Percentiles rank a stretch among this genome's conserved stretches.
Evolutionary conservation across 2,888 invertebrate species (phyloP).

Genomic region (Gibbula magus): DNA sequence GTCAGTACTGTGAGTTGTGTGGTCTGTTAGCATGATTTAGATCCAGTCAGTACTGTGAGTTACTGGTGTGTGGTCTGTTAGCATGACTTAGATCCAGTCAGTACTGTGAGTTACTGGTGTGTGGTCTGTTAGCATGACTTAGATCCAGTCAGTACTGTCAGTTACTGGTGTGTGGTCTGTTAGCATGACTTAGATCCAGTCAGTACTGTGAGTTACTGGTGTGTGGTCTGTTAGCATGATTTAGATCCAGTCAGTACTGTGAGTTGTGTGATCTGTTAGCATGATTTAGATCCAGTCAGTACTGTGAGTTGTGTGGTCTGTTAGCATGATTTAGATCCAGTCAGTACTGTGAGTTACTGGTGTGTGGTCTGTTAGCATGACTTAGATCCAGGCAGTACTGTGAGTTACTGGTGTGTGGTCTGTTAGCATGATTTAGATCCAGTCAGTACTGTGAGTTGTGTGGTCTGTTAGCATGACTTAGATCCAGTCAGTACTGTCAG

Average conservation of each 20-base stretch:
- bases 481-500: neutral
- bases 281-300: neutral
- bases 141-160: neutral
- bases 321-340: neutral
- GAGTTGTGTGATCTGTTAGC: neutral
- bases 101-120: neutral
- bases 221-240: neutral
- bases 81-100: slow-evolving; percentile 2
- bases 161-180: neutral
- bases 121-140: neutral
- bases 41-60: neutral
- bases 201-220: neutral
- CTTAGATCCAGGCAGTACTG: neutral
- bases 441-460: neutral
- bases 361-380: neutral
- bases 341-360: neutral
- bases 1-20: neutral
- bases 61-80: neutral
- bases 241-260: neutral
- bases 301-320: neutral
- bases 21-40: slow-evolving; percentile 1
- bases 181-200: neutral
- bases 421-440: slow-evolving; percentile 6
- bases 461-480: neutral
- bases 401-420: neutral